These are phyloP conservation scores for Hipposideros larvatus DNA, from an alignment of 2,797 vertebrate genomes.

Conservation along the genomic window DNA sequence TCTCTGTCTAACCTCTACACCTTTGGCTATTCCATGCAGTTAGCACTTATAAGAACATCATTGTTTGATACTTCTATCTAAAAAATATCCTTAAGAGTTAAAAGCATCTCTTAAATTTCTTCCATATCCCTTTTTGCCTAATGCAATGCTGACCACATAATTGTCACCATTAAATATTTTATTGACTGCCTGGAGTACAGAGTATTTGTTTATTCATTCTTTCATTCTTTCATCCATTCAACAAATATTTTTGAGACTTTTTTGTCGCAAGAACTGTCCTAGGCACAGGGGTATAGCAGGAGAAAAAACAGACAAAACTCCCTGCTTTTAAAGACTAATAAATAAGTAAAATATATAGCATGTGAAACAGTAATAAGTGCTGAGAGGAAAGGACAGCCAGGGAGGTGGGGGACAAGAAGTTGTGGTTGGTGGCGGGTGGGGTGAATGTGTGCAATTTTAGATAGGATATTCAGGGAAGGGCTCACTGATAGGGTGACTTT, in stretches of 20 bases:
- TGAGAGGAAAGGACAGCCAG: background rate
- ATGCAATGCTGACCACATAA: background rate
- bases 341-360: background rate
- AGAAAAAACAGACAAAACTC: background rate
- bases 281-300: background rate
- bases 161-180: background rate
- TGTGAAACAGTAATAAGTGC: background rate
- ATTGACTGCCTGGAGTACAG: background rate
- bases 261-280: background rate
- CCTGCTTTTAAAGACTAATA: background rate
- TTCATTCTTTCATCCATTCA: background rate
- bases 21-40: background rate
- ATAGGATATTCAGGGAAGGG: background rate
- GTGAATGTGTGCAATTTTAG: background rate
- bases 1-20: background rate
- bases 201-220: constrained; percentile 28
- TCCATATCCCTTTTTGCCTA: background rate
- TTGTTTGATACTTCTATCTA: background rate
- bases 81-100: background rate
- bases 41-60: background rate
- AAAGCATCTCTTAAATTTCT: background rate
- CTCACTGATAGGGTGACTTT: background rate
- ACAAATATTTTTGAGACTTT: constrained; percentile 6
- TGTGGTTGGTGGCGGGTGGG: background rate
- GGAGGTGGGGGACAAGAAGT: background rate